Base-by-base conservation (phyloP, 2,797 vertebrate species). In the Protonibea diacanthus region DNA sequence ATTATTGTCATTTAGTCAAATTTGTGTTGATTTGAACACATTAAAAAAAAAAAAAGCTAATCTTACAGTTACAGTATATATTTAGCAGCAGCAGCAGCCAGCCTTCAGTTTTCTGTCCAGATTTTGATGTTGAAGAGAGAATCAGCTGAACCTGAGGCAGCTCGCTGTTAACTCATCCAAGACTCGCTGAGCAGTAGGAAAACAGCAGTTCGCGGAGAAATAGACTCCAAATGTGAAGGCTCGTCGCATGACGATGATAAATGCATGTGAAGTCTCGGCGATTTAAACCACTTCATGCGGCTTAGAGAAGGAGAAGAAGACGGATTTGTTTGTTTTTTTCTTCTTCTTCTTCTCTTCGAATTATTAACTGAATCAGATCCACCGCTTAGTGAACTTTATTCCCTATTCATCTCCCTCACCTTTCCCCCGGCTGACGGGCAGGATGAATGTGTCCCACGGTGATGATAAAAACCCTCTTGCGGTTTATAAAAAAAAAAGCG, bases 371-470 rank as follows among this genome's bases (percentile, higher is more conserved):
- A 44, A 59, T 85, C 68, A 76, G 48, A 76, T 67, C 47, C 70
- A 40, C 25, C 45, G 61, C 65, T 76, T 55, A 25, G 62, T 71
- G 67, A 85, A 84, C 62, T 83, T 69, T 71, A 47, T 84, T 81
- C 38, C 20, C 72, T 69, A 83, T 84, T 70, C 66, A 71, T 85
- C 84, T 79, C 57, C 70, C 68, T 76, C 87, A 88, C 83, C 80
- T 87, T 61, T 63, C 52, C 68, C 67, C 49, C 67, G 71, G 75
- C 67, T 86, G 91, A 88, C 88, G 88, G 87, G 49, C 74, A 15
- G 77, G 74, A 90, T 81, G 73, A 78, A 81, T 82, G 85, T 52
- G 78, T 88, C 81, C 81, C 80, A 69, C 76, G 48, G 85, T 75
- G 86, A 90, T 63, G 71, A 86, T 67, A 70, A 85, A 87, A 85